A percentile compares a stretch with the other conserved stretches of the same genome.
phyloP scores from a whole-genome alignment of 2,797 vertebrate species.

The Holocentrus rufus region DNA sequence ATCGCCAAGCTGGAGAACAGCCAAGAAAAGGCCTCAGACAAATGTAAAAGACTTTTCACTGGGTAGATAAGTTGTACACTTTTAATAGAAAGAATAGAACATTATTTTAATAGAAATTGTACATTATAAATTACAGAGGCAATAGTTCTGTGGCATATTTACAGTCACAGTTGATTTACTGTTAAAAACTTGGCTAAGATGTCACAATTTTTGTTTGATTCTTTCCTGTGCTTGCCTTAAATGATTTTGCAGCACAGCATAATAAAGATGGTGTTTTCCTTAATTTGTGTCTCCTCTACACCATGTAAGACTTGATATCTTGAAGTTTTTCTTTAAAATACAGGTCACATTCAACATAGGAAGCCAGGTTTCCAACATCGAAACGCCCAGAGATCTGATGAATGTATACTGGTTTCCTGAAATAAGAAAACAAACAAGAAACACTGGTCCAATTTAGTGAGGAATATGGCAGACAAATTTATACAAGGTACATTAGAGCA shows the following conservation, averaged over 20 bases:
- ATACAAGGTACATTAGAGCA: background rate
- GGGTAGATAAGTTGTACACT: constrained; percentile 42
- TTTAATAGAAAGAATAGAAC: background rate
- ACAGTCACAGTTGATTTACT: constrained; percentile 1
- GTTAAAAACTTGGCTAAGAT: background rate
- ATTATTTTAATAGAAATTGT: background rate
- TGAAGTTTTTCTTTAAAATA: constrained; percentile 82
- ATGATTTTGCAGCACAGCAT: background rate
- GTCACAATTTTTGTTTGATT: background rate
- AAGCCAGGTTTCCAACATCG: constrained; percentile 84
- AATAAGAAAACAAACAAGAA: constrained; percentile 4
- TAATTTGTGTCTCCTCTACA: constrained; percentile 45
- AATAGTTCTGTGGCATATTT: background rate
- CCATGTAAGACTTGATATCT: constrained; percentile 73
- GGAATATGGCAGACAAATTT: background rate
- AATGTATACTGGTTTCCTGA: constrained; percentile 81
- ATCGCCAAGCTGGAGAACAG: constrained; percentile 93
- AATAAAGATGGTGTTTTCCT: constrained; percentile 30
- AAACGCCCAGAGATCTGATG: constrained; percentile 84
- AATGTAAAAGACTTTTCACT: constrained; percentile 84
- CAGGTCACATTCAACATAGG: constrained; percentile 82
- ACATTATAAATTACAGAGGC: constrained; percentile 9
- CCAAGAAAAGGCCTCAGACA: constrained; percentile 90
- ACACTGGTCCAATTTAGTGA: background rate
- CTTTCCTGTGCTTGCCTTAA: background rate